These are phyloP conservation scores for Delia radicum DNA, from an alignment of 1,140 invertebrate genomes.

Conservation along the genomic window DNA sequence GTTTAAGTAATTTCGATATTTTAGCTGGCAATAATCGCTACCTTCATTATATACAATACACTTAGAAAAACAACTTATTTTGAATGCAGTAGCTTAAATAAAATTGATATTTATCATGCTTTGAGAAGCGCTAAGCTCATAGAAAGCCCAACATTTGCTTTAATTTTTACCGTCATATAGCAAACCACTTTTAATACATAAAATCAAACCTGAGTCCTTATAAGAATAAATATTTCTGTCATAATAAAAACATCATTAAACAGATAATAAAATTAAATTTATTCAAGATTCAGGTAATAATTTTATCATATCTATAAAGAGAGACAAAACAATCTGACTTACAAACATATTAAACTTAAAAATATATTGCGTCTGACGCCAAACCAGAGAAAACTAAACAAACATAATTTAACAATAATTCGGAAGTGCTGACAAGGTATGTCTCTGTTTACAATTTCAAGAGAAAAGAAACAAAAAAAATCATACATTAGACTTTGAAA, in stretches of 20 bases:
- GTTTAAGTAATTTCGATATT: too few relatives aligned
- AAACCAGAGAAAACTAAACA: neutral
- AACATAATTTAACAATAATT: conserved; percentile 17
- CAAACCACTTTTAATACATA: too few relatives aligned
- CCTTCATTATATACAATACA: too few relatives aligned
- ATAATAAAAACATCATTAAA: conserved; percentile 15
- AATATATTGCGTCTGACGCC: conserved; percentile 3
- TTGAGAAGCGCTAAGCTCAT: too few relatives aligned
- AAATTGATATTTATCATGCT: too few relatives aligned
- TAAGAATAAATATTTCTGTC: neutral
- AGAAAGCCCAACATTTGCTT: too few relatives aligned
- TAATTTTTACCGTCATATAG: too few relatives aligned
- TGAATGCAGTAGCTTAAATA: too few relatives aligned
- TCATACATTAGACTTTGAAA: neutral
- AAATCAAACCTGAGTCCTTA: too few relatives aligned
- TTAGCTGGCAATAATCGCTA: too few relatives aligned
- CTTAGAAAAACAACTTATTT: too few relatives aligned
- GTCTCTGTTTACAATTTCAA: conserved; percentile 16
- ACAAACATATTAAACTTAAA: neutral
- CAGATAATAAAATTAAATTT: conserved; percentile 13
- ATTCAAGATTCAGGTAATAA: neutral
- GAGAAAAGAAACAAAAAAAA: neutral
- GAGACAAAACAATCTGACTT: neutral
- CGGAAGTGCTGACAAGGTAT: conserved; percentile 22
- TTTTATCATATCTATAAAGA: neutral